A percentile compares a stretch with the other conserved stretches of the same genome.
phyloP scores from a whole-genome alignment of 2,888 invertebrate genomes.

The Acanthoscelides obtectus region DNA sequence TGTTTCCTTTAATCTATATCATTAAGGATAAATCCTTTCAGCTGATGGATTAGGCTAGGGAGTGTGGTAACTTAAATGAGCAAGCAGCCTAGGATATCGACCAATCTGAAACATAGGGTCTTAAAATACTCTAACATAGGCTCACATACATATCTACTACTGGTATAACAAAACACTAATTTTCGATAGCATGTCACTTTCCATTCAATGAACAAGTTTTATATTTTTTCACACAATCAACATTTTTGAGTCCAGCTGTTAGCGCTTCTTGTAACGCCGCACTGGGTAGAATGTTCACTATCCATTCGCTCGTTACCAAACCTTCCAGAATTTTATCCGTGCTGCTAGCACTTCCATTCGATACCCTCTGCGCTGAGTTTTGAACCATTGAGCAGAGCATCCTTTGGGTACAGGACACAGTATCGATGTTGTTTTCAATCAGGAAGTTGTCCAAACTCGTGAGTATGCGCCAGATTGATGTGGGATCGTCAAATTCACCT shows the following conservation, averaged over 20 bases:
- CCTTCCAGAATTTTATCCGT: constrained; percentile 51
- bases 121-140: too few species aligned
- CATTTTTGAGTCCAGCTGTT: background rate
- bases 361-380: constrained; percentile 43
- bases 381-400: constrained; percentile 53
- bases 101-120: too few species aligned
- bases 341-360: constrained; percentile 43
- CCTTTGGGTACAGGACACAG: constrained; percentile 58
- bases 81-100: too few species aligned
- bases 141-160: too few species aligned
- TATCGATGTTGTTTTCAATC: constrained; percentile 55
- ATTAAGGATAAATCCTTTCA: too few species aligned
- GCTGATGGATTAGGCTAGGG: too few species aligned
- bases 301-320: constrained; percentile 46
- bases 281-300: constrained; percentile 20
- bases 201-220: background rate
- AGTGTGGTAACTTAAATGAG: too few species aligned
- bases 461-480: background rate
- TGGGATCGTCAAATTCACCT: background rate
- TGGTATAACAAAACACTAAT: background rate
- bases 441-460: constrained; percentile 50
- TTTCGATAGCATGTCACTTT: background rate
- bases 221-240: background rate
- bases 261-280: background rate
- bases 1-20: too few species aligned